Conservation (phyloP, 2,113 vertebrate genomes). For the Gasterosteus nipponicus region DNA sequence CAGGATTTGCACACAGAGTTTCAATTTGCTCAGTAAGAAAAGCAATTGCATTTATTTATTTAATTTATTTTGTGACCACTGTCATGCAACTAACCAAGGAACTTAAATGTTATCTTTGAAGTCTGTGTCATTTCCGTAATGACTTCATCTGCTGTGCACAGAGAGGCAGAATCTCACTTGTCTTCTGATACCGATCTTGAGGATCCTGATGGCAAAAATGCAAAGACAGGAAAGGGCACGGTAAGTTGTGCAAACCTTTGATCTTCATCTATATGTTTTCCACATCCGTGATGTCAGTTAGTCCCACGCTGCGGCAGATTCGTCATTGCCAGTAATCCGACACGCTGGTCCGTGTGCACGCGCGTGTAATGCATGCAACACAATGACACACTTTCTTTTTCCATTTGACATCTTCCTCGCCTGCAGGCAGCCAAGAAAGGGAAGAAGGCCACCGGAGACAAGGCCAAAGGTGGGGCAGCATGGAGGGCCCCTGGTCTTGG, state of each 20-base stretch:
- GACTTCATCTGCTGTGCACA: slow-evolving; percentile 72
- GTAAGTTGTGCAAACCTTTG: slow-evolving; percentile 75
- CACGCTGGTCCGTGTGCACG: background rate
- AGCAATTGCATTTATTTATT: slow-evolving; percentile 46
- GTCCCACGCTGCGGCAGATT: background rate
- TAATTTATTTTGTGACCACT: background rate
- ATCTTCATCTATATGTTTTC: background rate
- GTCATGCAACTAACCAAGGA: background rate
- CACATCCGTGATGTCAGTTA: background rate
- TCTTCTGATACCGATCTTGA: slow-evolving; percentile 97
- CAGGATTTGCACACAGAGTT: slow-evolving; percentile 97
- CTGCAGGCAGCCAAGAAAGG: slow-evolving; percentile 88
- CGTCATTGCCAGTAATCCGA: slow-evolving; percentile 1
- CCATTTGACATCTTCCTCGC: background rate
- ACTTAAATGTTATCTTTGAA: background rate
- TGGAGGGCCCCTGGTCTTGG: slow-evolving; percentile 82
- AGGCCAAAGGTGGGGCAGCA: slow-evolving; percentile 82
- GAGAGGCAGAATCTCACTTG: slow-evolving; percentile 95
- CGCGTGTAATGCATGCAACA: background rate
- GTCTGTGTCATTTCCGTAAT: background rate
- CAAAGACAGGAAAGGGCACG: slow-evolving; percentile 88
- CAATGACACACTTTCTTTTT: background rate
- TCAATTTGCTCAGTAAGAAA: slow-evolving; percentile 94
- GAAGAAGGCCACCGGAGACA: slow-evolving; percentile 89
- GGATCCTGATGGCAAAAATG: slow-evolving; percentile 92